Conservation (phyloP, 2,113 vertebrate genomes). For the Pangasianodon hypophthalmus region DNA sequence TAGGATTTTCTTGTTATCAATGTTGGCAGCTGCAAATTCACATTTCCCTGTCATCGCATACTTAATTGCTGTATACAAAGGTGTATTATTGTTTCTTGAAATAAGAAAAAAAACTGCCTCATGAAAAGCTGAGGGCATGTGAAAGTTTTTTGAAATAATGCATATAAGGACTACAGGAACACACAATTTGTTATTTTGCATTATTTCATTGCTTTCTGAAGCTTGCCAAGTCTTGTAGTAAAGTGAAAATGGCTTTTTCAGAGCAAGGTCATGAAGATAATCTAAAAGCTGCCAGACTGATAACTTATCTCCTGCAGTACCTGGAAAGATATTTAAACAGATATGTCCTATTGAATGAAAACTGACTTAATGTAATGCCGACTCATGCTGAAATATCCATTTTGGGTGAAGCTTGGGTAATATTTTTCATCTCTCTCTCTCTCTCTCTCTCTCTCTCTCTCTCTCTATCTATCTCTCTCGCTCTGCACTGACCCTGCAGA, state of each 20-base stretch:
- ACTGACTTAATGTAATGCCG: conserved; percentile 7
- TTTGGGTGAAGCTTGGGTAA: not conserved
- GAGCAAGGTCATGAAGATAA: conserved; percentile 9
- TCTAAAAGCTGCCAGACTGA: not conserved
- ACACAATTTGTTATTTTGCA: not conserved
- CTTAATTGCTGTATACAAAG: not conserved
- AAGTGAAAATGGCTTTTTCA: conserved; percentile 5
- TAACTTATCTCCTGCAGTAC: not conserved
- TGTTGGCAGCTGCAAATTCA: not conserved
- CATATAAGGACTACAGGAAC: not conserved
- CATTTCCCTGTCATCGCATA: not conserved
- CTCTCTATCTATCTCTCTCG: conserved; percentile 16
- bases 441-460: conserved; percentile 38
- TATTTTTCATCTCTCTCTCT: not conserved
- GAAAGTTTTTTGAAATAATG: not conserved
- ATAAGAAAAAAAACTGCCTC: not conserved
- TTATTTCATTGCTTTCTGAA: not conserved
- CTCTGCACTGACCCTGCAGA: conserved; percentile 40
- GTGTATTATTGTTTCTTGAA: not conserved
- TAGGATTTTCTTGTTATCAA: not conserved
- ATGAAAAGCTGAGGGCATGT: not conserved
- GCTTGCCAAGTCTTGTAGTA: not conserved
- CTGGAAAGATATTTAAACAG: conserved; percentile 23
- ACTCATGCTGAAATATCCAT: not conserved
- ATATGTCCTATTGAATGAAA: conserved; percentile 28